Conservation (phyloP, 2,888 invertebrate genomes). For the Aplocera efformata region DNA sequence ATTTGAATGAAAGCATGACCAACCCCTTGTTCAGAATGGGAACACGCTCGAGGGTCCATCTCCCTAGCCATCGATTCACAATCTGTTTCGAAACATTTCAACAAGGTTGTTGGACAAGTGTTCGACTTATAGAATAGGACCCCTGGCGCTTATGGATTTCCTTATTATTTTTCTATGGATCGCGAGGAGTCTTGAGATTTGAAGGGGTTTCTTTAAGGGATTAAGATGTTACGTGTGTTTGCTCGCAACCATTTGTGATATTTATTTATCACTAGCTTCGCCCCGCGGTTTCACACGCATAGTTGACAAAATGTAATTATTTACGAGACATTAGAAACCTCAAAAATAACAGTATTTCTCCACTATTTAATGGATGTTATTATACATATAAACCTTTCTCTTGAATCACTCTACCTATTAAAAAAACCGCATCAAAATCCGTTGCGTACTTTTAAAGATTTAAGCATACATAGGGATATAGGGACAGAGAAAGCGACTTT, state of each 20-base stretch:
- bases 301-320: no score
- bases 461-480: no score
- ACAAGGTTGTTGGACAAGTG: slow-evolving; percentile 39
- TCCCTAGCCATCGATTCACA: slow-evolving; percentile 14
- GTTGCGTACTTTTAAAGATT: no score
- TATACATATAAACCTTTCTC: no score
- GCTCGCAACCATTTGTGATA: no score
- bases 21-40: slow-evolving; percentile 20
- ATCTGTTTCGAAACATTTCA: slow-evolving; percentile 43
- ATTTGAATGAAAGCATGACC: slow-evolving; percentile 5
- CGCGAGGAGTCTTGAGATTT: slow-evolving; percentile 7
- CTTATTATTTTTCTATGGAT: slow-evolving; percentile 28
- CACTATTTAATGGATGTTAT: no score
- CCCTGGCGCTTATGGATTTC: slow-evolving; percentile 32
- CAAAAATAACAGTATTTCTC: no score
- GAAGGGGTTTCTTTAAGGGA: slow-evolving; percentile 1
- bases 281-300: no score
- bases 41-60: slow-evolving; percentile 26
- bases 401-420: no score
- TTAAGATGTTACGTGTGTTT: neutral
- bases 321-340: no score
- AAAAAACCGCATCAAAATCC: no score
- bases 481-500: no score
- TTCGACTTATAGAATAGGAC: slow-evolving; percentile 31
- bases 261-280: slow-evolving; percentile 17